Percentiles rank a stretch among this genome's conserved stretches.
These are phyloP conservation scores for Gryllus longicercus DNA, from an alignment of 2,888 invertebrate genomes.

Conservation along the genomic window DNA sequence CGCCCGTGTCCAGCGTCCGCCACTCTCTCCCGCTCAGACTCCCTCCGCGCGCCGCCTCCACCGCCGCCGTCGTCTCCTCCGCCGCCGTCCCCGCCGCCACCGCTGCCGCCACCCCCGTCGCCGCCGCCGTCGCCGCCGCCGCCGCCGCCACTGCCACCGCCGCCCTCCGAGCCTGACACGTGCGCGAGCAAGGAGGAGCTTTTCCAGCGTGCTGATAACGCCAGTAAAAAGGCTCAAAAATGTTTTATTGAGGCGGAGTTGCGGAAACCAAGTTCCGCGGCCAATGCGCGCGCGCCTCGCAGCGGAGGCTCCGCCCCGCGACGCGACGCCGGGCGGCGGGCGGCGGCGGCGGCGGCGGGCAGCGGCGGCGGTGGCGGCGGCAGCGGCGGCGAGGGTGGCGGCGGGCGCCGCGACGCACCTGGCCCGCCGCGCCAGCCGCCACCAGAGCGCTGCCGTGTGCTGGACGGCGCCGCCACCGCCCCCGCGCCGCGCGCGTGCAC, in stretches of 20 bases:
- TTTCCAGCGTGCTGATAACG: slow-evolving; percentile 31
- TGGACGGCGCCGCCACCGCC: not conserved
- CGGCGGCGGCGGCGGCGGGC: not conserved
- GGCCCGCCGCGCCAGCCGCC: not conserved
- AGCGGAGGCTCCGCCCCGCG: slow-evolving; percentile 25
- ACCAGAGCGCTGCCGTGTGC: not conserved
- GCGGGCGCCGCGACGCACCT: not conserved
- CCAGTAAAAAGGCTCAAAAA: slow-evolving; percentile 37
- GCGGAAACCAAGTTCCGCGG: slow-evolving; percentile 28
- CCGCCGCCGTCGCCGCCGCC: not conserved
- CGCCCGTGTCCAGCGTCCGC: not conserved
- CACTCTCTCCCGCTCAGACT: not conserved
- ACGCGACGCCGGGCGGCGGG: not conserved
- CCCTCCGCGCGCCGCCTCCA: not conserved
- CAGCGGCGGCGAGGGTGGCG: not conserved
- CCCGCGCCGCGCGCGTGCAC: not conserved
- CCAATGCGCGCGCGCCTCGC: slow-evolving; percentile 31
- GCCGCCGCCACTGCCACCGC: not conserved
- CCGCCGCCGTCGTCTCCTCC: not conserved
- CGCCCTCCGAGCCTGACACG: slow-evolving; percentile 3
- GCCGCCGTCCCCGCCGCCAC: not conserved
- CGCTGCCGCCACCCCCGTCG: not conserved
- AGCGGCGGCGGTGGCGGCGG: not conserved
- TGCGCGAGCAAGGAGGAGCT: slow-evolving; percentile 31
- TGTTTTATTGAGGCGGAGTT: slow-evolving; percentile 36